Conservation (phyloP, 2,888 invertebrate genomes). For the Tuberolachnus salignus region DNA sequence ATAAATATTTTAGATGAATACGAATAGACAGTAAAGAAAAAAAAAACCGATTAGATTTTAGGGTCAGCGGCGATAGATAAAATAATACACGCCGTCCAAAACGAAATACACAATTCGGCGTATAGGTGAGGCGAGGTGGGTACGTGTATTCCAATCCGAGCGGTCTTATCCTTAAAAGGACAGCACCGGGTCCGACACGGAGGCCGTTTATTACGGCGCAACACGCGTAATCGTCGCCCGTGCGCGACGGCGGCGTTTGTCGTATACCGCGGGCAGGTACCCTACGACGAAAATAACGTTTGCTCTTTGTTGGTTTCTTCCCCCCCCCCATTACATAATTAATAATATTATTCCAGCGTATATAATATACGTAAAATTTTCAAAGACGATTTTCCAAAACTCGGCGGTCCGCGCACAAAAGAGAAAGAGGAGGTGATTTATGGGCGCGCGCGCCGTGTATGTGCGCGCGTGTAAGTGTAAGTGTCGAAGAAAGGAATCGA, state of each 20-base stretch:
- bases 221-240: slow-evolving; percentile 49
- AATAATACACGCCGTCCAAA: slow-evolving; percentile 7
- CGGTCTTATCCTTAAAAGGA: slow-evolving; percentile 55
- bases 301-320: neutral
- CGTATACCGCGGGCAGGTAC: slow-evolving; percentile 35
- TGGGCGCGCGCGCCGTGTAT: slow-evolving; percentile 13
- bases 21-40: too few species aligned
- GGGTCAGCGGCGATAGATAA: slow-evolving; percentile 30
- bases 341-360: slow-evolving; percentile 10
- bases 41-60: slow-evolving; percentile 42
- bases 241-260: too few species aligned
- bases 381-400: neutral
- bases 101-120: slow-evolving; percentile 41
- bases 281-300: too few species aligned
- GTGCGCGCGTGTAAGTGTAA: neutral
- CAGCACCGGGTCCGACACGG: slow-evolving; percentile 40
- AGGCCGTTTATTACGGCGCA: slow-evolving; percentile 51
- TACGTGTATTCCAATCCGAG: slow-evolving; percentile 32
- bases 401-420: neutral
- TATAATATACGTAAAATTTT: slow-evolving; percentile 1
- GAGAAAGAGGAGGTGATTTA: slow-evolving; percentile 41
- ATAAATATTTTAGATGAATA: too few species aligned
- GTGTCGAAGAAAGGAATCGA: slow-evolving; percentile 43
- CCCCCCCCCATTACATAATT: neutral
- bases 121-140: neutral